Evolutionary conservation across 2,113 vertebrate species (phyloP).

Genomic region (Microtus ochrogaster): DNA sequence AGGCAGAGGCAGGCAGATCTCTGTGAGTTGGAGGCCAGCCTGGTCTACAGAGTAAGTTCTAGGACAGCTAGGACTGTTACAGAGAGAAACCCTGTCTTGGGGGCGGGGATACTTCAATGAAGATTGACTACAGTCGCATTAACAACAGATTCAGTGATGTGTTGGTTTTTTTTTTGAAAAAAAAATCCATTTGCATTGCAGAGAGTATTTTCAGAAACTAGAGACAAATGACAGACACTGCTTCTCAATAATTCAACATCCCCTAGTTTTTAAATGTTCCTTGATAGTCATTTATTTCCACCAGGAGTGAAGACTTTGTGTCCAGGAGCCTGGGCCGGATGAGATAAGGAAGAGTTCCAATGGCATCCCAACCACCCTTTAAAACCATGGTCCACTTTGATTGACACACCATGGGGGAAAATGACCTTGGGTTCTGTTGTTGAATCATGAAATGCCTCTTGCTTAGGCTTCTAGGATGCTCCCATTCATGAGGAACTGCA

Average conservation of each 20-base stretch:
- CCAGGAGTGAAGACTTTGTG: not conserved
- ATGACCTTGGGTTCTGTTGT: not conserved
- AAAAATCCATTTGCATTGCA: not conserved
- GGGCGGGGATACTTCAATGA: not conserved
- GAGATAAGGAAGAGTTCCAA: not conserved
- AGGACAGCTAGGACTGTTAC: too few relatives aligned
- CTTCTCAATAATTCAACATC: constrained; percentile 27
- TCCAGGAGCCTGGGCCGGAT: not conserved
- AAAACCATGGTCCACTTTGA: not conserved
- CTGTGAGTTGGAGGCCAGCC: too few relatives aligned
- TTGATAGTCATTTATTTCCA: not conserved
- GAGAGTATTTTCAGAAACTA: constrained; percentile 39
- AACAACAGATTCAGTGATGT: not conserved
- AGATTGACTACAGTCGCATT: not conserved
- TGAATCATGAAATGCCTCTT: not conserved
- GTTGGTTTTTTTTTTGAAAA: not conserved
- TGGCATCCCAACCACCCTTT: not conserved
- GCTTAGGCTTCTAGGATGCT: not conserved
- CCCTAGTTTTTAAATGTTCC: constrained; percentile 6
- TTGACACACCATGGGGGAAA: not conserved
- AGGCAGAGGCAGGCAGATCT: too few relatives aligned
- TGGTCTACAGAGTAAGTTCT: too few relatives aligned
- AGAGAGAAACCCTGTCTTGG: too few relatives aligned
- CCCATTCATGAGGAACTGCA: not conserved
- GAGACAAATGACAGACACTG: not conserved